Evolutionary conservation across 2,113 vertebrate genomes (phyloP), one percentile per base, ranked within the genome.

Genomic region (Aptenodytes forsteri): DNA sequence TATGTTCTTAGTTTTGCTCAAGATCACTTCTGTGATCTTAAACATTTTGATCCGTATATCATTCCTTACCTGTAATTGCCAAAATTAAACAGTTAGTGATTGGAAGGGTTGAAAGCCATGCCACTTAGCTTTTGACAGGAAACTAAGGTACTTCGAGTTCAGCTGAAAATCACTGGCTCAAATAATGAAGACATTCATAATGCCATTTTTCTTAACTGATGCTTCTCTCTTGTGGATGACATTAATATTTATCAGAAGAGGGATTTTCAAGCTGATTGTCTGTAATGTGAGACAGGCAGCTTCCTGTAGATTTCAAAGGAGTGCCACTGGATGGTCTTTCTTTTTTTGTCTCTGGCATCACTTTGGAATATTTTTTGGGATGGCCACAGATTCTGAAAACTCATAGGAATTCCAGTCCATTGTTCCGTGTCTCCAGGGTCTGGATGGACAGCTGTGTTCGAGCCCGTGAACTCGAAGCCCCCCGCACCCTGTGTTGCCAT

Each of bases 401-500:
- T 15, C 10, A 2, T 1, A 12, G 52, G 64, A 19, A 12, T 26
- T 34, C 4, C n/a, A 19, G 2, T 25, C 16, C 23, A 9, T 52
- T 27, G 30, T 26, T 64, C 30, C 59, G 17, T 93, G 38, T 38
- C 18, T 4, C 2, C 83, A 99, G 99, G 98, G 27, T 87, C 98
- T 5, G 96, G 98, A 1, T 99, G 99, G 99, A 98, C 98, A 0
- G 98, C 99, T 0, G 98, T 97, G 79, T 99, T 99, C 65, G 99
- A 99, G 46, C 98, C 98, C 4, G 98, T 88, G 13, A 97, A 61
- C 42, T 82, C 97, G 0, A 83, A 87, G 9, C 96, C 98, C 17
- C 97, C 97, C 1, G 3, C 86, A 1, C 90, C 98, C 10, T 97
- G 97, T 7, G 98, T 98, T 13, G 98, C 97, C 13, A 95, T 98